Evolutionary conservation across 2,113 vertebrate species (phyloP), one percentile per base, ranked within the genome.

Genomic region (Numida meleagris): DNA sequence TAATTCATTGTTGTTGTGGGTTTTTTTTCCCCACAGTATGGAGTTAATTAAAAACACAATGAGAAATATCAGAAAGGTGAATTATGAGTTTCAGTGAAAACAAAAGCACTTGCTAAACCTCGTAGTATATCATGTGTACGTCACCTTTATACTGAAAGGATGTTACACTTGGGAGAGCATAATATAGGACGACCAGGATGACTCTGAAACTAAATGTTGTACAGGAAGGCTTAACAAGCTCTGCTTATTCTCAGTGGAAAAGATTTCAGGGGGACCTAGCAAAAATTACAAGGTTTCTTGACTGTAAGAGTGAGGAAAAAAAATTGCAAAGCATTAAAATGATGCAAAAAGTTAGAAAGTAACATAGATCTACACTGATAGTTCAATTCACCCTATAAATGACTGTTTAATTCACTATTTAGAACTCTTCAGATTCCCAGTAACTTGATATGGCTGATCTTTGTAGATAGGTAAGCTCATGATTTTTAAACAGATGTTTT

Each of bases 141-240:
- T 95, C 89, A 93, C 84, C 93, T 89, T 78, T 90, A 89, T 29
- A 66, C 45, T 87, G 81, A 53, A 94, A 92, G 62, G 36, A 76
- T 82, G 85, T 76, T 73, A 66, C 45, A 85, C 93, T 89, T 63
- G 1, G 48, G 81, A 82, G 84, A 87, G 12, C 19, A 38, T 27
- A 76, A 92, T 79, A 79, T 42, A 91, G 89, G 74, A 89, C 86
- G 94, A 36, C 17, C 48, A 90, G 66, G 77, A 85, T 71, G 76
- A 92, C 73, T 95, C 78, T 36, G 82, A 87, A 51, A 93, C 31
- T 23, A 72, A 27, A 61, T 62, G 53, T 27, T 79, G 82, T 24
- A 93, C 11, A 88, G 27, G 79, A 92, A 85, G 25, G 42, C 86
- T 90, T 65, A 86, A 94, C 67, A 58, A 90, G 8, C 58, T 84